Evolutionary conservation across 2,888 invertebrate species (phyloP), one percentile per base, ranked within the genome.

Genomic region (Dusona sp.): DNA sequence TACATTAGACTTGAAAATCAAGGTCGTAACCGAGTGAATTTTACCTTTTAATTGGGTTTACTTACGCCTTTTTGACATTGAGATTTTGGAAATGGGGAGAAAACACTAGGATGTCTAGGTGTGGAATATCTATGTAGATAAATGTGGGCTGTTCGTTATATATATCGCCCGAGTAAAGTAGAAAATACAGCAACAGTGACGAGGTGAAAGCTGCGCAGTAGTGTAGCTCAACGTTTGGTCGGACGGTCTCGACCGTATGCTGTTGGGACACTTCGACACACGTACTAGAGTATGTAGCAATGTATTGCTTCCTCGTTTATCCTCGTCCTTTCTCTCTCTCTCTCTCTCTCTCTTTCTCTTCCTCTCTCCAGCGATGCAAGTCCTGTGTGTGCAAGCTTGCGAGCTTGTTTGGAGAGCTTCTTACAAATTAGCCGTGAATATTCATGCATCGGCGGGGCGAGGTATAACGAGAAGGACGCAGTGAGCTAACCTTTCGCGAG

Each of bases 391-490:
- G 86, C 68, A 57, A 84, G 84, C 77, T 82, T 87, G 88, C 88
- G 87, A 88, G 91, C 90, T 90, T 92, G 92, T 93, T 92, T 92
- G 90, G 89, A 90, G 90, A 92, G 92, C 91, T 93, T 91, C 92
- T 93, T 93, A 94, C 92, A 93, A 93, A 93, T 93, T 93, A 93
- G 90, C 91, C 90, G 92, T 93, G 93, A 93, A 94, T 93, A 94
- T 93, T 93, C 92, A 93, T 92, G 91, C 90, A 88, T 89, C 84
- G 67, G 61, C 84, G 86, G 86, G 79, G 75, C 64, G 87, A 81
- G 81, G 86, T 81, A 87, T 90, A 92, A 90, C 87, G 82, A 87
- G 79, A 81, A 82, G 78, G 85, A 83, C 74, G 83, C 82, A 64
- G 68, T 77, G 57, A 79, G 79, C 79, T 81, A 81, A 79, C 75